A percentile compares a stretch with the other conserved stretches of the same genome.
Conservation (phyloP, 2,888 invertebrate species). For the Halocaridina rubra region DNA sequence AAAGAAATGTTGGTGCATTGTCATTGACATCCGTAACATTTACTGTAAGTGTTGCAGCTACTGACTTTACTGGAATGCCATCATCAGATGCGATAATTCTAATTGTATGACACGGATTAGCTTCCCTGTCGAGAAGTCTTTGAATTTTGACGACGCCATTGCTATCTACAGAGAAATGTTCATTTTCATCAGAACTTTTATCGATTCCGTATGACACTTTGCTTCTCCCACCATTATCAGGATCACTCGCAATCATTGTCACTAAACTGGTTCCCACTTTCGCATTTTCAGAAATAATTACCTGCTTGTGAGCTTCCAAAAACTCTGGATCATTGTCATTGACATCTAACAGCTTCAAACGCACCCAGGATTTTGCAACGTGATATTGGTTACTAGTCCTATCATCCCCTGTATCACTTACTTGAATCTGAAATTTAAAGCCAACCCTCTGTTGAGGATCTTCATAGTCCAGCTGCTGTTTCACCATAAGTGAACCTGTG, state of each 20-base stretch:
- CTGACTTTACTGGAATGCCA: conserved; percentile 91
- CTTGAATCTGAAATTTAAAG: conserved; percentile 86
- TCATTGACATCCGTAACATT: conserved; percentile 96
- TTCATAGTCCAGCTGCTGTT: conserved; percentile 94
- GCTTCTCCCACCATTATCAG: conserved; percentile 77
- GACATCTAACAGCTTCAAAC: conserved; percentile 87
- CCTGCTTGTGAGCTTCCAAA: conserved; percentile 92
- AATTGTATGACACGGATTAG: conserved; percentile 94
- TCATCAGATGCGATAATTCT: conserved; percentile 96
- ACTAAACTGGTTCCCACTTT: conserved; percentile 90
- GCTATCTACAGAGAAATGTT: conserved; percentile 94
- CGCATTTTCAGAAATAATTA: conserved; percentile 86
- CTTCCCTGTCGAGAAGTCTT: conserved; percentile 90
- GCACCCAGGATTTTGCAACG: conserved; percentile 95
- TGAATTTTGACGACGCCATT: conserved; percentile 93
- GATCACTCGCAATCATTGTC: conserved; percentile 94
- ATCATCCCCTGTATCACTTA: conserved; percentile 79
- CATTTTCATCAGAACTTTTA: conserved; percentile 89
- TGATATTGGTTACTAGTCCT: conserved; percentile 97
- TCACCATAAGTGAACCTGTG: conserved; percentile 93
- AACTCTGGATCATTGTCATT: conserved; percentile 98
- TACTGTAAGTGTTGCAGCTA: conserved; percentile 92
- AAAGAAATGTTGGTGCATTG: conserved; percentile 90
- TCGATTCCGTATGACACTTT: conserved; percentile 85
- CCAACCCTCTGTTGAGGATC: conserved; percentile 94